These are phyloP conservation scores for Osmoderma eremita DNA, from an alignment of 2,888 invertebrate genomes.

Conservation along the genomic window DNA sequence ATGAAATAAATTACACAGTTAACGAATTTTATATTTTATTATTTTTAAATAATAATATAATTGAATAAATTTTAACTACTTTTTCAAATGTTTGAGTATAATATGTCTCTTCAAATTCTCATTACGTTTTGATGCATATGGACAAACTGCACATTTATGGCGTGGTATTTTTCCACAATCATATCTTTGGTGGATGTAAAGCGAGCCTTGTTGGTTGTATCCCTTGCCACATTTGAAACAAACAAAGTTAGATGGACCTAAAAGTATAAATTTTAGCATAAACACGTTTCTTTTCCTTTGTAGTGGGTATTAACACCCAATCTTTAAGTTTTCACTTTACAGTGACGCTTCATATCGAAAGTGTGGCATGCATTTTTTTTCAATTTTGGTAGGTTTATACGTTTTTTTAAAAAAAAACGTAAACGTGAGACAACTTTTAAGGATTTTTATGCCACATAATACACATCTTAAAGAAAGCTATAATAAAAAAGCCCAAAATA, in stretches of 20 bases:
- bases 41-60: not conserved
- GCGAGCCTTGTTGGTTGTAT: conserved; percentile 28
- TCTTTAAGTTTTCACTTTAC: too few species aligned
- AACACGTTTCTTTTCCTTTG: too few species aligned
- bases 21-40: not conserved
- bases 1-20: not conserved
- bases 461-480: too few species aligned
- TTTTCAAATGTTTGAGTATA: not conserved
- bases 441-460: too few species aligned
- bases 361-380: too few species aligned
- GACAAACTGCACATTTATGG: conserved; percentile 6
- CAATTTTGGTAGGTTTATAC: too few species aligned
- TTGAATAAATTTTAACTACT: not conserved
- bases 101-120: conserved; percentile 26
- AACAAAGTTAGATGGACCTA: conserved; percentile 3
- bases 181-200: conserved; percentile 22
- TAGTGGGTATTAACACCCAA: too few species aligned
- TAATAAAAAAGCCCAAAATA: too few species aligned
- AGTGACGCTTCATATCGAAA: too few species aligned
- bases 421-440: too few species aligned
- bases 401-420: too few species aligned
- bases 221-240: conserved; percentile 30
- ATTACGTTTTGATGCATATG: conserved; percentile 13
- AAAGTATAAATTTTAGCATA: conserved; percentile 28
- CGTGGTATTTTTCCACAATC: conserved; percentile 16